Base-by-base conservation (phyloP, 2,113 vertebrate genomes). In the Epinephelus moara region DNA sequence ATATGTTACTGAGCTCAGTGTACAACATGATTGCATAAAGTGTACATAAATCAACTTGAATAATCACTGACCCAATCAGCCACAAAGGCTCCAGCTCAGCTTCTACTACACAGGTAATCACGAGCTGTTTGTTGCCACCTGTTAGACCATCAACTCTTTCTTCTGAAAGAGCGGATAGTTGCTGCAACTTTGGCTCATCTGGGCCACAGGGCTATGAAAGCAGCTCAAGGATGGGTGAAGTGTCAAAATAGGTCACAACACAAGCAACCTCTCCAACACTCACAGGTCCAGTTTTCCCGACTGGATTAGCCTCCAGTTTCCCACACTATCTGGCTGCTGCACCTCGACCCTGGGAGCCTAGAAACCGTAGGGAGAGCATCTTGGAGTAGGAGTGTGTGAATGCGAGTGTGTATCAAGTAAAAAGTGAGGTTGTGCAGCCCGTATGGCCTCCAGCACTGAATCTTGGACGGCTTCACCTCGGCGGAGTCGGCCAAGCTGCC, bases 161-260 rank as follows among this genome's bases (percentile, higher is more conserved):
- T 75, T n/a, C 11, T 33, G 19, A 78, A 25, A 4, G 50, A 61
- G 21, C 11, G 17, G 8, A 17, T 15, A 23, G 45, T 61, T 49
- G 37, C n/a, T 42, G 63, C 13, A 64, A 78, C 60, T 75, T 80
- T 69, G 63, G 74, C 67, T 64, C 67, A 88, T 88, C 55, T 78
- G 80, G 57, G 75, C 83, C 72, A 87, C 63, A 60, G 13, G 70
- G 53, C 79, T 21, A 62, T 72, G 40, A 73, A 87, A 85, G 62
- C 49, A 61, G 33, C 10, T 8, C 57, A 21, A 53, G 45, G 56
- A 33, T 37, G 57, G 66, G 33, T 45, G 18, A 80, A 79, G 78
- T 70, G 68, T 75, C 88, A 91, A 45, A 88, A 81, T 87, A 68
- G 89, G 91, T 90, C 88, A 81, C 45, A 73, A 73, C 75, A 87